Percentiles rank a stretch among this genome's conserved stretches.
Conservation (phyloP, 2,113 vertebrate genomes). For the Oriolus oriolus region DNA sequence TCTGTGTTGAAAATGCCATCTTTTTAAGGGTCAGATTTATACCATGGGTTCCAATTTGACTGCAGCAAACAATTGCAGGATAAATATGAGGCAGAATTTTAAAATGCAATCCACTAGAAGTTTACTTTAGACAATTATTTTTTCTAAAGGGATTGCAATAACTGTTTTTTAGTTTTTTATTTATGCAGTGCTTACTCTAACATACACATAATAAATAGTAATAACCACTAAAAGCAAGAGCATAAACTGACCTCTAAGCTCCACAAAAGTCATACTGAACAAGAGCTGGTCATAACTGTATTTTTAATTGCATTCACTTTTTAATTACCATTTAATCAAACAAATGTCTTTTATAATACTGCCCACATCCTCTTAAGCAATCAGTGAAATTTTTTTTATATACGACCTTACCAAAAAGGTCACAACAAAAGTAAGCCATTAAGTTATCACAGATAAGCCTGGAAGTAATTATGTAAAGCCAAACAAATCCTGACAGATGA, state of each 20-base stretch:
- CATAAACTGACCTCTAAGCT: constrained; percentile 2
- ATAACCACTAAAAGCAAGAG: not conserved
- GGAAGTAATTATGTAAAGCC: constrained; percentile 63
- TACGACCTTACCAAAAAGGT: constrained; percentile 43
- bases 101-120: not conserved
- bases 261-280: not conserved
- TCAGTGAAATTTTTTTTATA: not conserved
- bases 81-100: not conserved
- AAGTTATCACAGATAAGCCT: constrained; percentile 65
- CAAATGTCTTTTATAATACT: constrained; percentile 22
- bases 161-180: not conserved
- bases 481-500: constrained; percentile 63
- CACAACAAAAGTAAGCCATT: constrained; percentile 55
- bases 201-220: not conserved
- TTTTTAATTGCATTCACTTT: constrained; percentile 34
- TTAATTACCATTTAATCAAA: constrained; percentile 41
- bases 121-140: not conserved
- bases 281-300: not conserved
- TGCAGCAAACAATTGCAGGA: not conserved
- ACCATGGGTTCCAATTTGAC: not conserved
- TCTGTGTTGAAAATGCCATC: not conserved
- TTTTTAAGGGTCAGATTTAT: not conserved
- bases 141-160: not conserved
- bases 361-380: constrained; percentile 46
- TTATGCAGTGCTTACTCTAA: not conserved